Evolutionary conservation across 1,140 invertebrate genomes (phyloP), one percentile per base, ranked within the genome.

Genomic region (Micrasema minimum): DNA sequence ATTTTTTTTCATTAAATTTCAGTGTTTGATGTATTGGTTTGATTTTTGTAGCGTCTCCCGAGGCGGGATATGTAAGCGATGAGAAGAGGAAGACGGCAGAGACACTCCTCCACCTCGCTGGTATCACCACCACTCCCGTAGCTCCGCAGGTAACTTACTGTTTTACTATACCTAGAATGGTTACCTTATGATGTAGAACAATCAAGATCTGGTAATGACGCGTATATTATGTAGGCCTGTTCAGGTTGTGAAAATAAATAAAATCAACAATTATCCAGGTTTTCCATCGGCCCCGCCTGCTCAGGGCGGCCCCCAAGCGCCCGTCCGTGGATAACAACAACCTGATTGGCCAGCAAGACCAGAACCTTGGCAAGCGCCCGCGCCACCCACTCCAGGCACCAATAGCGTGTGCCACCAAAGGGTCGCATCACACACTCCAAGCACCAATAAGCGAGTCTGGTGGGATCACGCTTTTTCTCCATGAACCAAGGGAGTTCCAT

Each of bases 41-140:
- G 45, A 9, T 66, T 20, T 68, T 57, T 48, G 4, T 31, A 72
- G 73, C 69, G 2, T 75, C 73, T 14, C 73, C 73, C n/a, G 73
- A 75, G 66, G 70, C 73, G 1, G 73, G 73, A 3, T 75, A 75
- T 48, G 69, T 57, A 43, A 75, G 73, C 43, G 73, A 75, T 51
- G 73, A 75, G 62, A 69, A 75, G 43, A 66, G 73, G 3, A 72
- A 67, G 61, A 75, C 73, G 7, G 73, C 73, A 2, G 73, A 75
- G 26, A 62, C 70, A 6, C 66, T 75, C 12, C 59, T 75, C 0
- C 73, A 75, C 43, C 53, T 75, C 14, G 73, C 73, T 31, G 70
- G 73, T 18, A 26, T 53, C 7, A 26, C 14, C 26, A 48, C 50
- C 18, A 53, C 65, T 12, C 65, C 65, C 6, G 48, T 53, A 11